Evolutionary conservation across 1,140 invertebrate species (phyloP).

Genomic region (Sminthurides bifidus): DNA sequence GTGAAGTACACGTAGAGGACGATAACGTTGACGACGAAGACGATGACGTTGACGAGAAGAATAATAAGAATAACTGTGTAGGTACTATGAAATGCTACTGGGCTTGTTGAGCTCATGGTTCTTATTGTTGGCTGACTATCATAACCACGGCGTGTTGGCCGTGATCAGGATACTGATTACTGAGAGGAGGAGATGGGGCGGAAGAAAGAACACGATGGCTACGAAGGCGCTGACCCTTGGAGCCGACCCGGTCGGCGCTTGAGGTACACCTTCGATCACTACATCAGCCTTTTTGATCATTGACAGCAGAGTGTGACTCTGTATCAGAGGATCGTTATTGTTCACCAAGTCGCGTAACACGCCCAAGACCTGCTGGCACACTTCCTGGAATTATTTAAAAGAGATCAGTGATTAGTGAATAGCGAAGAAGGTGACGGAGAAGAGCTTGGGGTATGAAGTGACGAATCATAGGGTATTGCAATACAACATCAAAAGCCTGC

Average conservation of each 20-base stretch:
- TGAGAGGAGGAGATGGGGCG: background rate
- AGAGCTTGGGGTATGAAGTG: background rate
- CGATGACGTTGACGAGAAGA: background rate
- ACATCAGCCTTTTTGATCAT: slow-evolving; percentile 87
- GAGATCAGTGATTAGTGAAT: no score
- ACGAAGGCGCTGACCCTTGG: slow-evolving; percentile 2
- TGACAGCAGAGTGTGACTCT: slow-evolving; percentile 69
- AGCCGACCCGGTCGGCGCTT: background rate
- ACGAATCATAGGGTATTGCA: background rate
- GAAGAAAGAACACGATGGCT: background rate
- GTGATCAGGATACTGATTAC: slow-evolving; percentile 7
- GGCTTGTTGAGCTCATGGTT: background rate
- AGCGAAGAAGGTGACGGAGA: background rate
- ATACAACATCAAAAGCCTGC: background rate
- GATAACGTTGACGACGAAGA: slow-evolving; percentile 3
- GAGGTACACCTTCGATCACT: slow-evolving; percentile 44
- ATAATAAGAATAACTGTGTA: background rate
- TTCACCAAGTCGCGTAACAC: slow-evolving; percentile 71
- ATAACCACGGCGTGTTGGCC: slow-evolving; percentile 11
- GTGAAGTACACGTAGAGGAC: no score
- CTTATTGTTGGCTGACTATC: slow-evolving; percentile 9
- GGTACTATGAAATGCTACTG: background rate
- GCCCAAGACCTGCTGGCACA: slow-evolving; percentile 66
- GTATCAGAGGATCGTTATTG: slow-evolving; percentile 64
- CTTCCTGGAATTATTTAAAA: slow-evolving; percentile 49